Conservation (phyloP, 1,140 invertebrate species). For the Matsumurasca onukii region DNA sequence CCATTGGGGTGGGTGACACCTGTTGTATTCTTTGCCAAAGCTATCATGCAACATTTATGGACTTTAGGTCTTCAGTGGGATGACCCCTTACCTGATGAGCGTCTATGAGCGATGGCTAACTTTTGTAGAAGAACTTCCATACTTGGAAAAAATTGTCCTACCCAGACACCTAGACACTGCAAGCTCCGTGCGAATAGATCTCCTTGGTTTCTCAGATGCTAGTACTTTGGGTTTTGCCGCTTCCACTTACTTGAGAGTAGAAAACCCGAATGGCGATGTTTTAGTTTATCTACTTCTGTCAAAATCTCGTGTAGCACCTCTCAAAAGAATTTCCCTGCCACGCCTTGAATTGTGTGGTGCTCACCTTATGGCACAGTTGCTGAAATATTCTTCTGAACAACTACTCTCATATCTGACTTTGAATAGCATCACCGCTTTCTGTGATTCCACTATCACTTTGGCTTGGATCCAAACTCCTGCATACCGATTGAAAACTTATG, state of each 20-base stretch:
- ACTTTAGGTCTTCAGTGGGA: not conserved
- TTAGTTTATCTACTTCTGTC: constrained; percentile 43
- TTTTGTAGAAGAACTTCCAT: not conserved
- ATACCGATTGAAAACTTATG: not conserved
- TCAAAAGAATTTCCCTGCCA: constrained; percentile 46
- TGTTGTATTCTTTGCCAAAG: not conserved
- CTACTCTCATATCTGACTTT: not conserved
- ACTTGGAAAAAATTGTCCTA: not conserved
- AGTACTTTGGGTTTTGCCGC: not conserved
- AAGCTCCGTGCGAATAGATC: not conserved
- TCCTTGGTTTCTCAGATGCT: constrained; percentile 6
- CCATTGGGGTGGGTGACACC: not conserved
- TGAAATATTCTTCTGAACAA: not conserved
- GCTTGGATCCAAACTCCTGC: too few species aligned
- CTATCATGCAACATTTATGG: not conserved
- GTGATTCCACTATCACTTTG: not conserved
- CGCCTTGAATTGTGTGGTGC: constrained; percentile 47
- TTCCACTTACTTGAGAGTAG: not conserved
- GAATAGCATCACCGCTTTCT: not conserved
- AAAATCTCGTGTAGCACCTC: constrained; percentile 48
- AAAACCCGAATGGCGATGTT: not conserved
- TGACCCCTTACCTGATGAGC: not conserved
- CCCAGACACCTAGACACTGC: not conserved
- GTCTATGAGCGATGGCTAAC: not conserved
- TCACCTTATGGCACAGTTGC: constrained; percentile 39